Conservation (phyloP, 2,797 vertebrate genomes). For the Percopsis omiscomaycus region DNA sequence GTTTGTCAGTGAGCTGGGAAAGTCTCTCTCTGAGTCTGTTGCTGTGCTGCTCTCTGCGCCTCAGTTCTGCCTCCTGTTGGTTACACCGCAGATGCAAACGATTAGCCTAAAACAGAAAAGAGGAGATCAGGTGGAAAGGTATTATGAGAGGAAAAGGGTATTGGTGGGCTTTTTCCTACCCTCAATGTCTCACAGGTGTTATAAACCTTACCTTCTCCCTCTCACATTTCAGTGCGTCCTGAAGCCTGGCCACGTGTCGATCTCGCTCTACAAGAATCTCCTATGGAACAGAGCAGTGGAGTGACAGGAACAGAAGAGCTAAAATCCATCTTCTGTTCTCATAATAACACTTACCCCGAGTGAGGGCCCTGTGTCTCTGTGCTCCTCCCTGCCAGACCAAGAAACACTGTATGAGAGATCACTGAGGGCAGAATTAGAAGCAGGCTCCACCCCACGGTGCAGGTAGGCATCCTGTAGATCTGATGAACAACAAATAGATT, state of each 20-base stretch:
- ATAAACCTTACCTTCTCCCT: slow-evolving; percentile 58
- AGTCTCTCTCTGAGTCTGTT: slow-evolving; percentile 70
- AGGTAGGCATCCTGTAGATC: slow-evolving; percentile 32
- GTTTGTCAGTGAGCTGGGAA: slow-evolving; percentile 59
- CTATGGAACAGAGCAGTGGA: slow-evolving; percentile 36
- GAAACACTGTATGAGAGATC: slow-evolving; percentile 18
- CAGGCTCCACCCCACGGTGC: slow-evolving; percentile 13
- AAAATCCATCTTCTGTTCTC: neutral
- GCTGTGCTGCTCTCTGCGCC: slow-evolving; percentile 63
- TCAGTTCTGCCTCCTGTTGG: slow-evolving; percentile 72
- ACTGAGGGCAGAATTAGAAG: slow-evolving; percentile 17
- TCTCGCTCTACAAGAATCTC: slow-evolving; percentile 66
- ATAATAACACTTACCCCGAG: slow-evolving; percentile 54
- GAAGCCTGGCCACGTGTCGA: slow-evolving; percentile 65
- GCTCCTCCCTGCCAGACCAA: slow-evolving; percentile 46
- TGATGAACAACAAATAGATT: neutral
- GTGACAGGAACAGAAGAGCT: neutral
- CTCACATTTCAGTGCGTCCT: slow-evolving; percentile 67
- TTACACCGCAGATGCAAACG: slow-evolving; percentile 64
- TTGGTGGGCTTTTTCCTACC: neutral
- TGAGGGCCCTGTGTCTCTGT: slow-evolving; percentile 25
- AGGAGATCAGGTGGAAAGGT: neutral
- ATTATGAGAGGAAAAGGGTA: neutral
- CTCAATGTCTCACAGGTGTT: neutral
- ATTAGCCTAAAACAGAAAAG: slow-evolving; percentile 37